phyloP scores from a whole-genome alignment of 2,113 vertebrate species.

The Isurus oxyrinchus region DNA sequence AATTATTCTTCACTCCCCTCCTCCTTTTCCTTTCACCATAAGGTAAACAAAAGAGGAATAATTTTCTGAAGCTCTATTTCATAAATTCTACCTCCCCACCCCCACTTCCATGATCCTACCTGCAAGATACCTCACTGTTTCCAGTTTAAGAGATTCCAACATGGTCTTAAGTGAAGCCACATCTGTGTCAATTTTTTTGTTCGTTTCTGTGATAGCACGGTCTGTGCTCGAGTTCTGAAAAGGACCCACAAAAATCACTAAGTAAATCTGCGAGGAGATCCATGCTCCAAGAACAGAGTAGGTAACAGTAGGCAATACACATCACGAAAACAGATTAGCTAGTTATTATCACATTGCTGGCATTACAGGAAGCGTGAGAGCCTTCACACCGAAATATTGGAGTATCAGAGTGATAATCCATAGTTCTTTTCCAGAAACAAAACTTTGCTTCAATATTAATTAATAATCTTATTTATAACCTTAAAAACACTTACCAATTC shows the following conservation, averaged over 20 bases:
- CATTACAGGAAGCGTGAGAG: not conserved
- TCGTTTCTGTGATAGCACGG: conserved; percentile 75
- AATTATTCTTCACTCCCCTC: not conserved
- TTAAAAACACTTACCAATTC: conserved; percentile 62
- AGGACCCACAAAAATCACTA: not conserved
- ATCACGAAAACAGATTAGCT: not conserved
- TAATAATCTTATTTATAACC: not conserved
- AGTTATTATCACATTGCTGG: not conserved
- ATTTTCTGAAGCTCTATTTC: not conserved
- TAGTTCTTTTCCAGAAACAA: not conserved
- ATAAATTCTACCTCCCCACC: not conserved
- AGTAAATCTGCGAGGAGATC: not conserved
- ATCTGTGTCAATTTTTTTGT: conserved; percentile 87
- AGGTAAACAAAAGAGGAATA: not conserved
- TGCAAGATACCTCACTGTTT: conserved; percentile 80
- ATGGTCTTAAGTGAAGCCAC: conserved; percentile 89
- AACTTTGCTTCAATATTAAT: not conserved
- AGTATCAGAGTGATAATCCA: not conserved
- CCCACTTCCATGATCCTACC: conserved; percentile 51
- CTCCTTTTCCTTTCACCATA: not conserved
- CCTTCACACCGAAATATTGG: not conserved
- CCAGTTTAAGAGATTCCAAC: conserved; percentile 89
- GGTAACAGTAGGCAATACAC: not conserved
- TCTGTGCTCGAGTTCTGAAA: conserved; percentile 77
- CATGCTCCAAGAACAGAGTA: not conserved